Evolutionary conservation across 2,888 invertebrate genomes (phyloP).

Genomic region (Helobdella robusta): DNA sequence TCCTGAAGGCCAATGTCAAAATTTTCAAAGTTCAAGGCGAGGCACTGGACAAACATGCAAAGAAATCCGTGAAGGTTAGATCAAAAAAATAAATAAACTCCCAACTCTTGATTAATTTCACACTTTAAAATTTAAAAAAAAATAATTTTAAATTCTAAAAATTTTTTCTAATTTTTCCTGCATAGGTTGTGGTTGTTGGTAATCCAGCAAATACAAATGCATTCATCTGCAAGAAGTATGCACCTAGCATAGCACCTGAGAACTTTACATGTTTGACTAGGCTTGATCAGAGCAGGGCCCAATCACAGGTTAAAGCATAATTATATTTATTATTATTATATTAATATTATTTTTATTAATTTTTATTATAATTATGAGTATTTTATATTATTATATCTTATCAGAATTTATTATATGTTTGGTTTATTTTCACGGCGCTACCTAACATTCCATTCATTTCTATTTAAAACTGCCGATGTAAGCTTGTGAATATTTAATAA

Average conservation of each 20-base stretch:
- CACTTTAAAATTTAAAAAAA: background rate
- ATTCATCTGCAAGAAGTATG: constrained; percentile 80
- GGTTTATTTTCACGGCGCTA: too few species aligned
- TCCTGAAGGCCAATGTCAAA: constrained; percentile 89
- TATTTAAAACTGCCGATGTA: too few species aligned
- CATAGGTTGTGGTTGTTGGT: constrained; percentile 75
- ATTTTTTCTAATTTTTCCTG: too few species aligned
- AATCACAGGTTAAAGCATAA: constrained; percentile 59
- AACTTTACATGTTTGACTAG: constrained; percentile 97
- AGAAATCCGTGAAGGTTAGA: constrained; percentile 72
- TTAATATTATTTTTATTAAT: too few species aligned
- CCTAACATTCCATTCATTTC: too few species aligned
- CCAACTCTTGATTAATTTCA: too few species aligned
- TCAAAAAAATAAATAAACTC: background rate
- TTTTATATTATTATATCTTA: too few species aligned
- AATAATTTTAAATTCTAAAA: too few species aligned
- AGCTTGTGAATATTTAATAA: too few species aligned
- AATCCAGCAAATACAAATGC: constrained; percentile 99
- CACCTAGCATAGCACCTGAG: constrained; percentile 81
- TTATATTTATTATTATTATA: too few species aligned
- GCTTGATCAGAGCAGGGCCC: constrained; percentile 92
- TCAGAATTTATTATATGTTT: too few species aligned
- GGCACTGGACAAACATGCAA: constrained; percentile 78
- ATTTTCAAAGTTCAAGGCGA: constrained; percentile 90
- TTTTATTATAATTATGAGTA: background rate